phyloP scores from a whole-genome alignment of 2,888 invertebrate species.

The Amiota communis region DNA sequence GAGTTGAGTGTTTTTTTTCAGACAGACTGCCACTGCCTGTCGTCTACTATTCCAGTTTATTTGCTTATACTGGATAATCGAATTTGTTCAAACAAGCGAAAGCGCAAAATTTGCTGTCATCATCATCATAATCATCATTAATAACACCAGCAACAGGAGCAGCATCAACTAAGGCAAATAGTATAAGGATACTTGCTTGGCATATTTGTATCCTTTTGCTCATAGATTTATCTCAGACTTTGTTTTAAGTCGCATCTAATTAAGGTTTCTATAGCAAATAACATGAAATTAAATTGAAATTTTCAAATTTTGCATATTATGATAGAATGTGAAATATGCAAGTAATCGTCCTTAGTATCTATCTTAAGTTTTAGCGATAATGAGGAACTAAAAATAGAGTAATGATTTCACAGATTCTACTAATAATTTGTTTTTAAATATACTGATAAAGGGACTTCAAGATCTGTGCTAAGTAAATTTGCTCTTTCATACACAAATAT shows the following conservation, averaged over 20 bases:
- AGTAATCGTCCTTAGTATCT: no score
- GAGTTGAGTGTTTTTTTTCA: background rate
- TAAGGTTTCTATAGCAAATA: constrained; percentile 20
- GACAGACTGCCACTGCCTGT: background rate
- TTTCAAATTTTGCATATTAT: no score
- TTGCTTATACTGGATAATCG: constrained; percentile 60
- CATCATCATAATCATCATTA: constrained; percentile 2
- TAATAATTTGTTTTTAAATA: no score
- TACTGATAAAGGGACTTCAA: no score
- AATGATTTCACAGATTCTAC: background rate
- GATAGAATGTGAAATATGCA: no score
- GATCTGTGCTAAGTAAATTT: no score
- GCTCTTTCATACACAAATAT: no score
- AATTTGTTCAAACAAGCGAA: constrained; percentile 63
- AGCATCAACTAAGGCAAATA: constrained; percentile 2
- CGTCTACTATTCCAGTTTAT: background rate
- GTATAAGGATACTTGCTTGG: background rate
- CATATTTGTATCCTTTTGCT: background rate
- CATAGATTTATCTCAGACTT: background rate
- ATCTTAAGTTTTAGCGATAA: background rate
- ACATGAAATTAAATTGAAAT: background rate
- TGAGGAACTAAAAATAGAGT: background rate
- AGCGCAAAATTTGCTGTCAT: constrained; percentile 49
- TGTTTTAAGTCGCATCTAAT: background rate
- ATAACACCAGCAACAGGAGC: background rate